Evolutionary conservation across 2,113 vertebrate species (phyloP), one percentile per base, ranked within the genome.

Genomic region (Nothocercus nigrocapillus): DNA sequence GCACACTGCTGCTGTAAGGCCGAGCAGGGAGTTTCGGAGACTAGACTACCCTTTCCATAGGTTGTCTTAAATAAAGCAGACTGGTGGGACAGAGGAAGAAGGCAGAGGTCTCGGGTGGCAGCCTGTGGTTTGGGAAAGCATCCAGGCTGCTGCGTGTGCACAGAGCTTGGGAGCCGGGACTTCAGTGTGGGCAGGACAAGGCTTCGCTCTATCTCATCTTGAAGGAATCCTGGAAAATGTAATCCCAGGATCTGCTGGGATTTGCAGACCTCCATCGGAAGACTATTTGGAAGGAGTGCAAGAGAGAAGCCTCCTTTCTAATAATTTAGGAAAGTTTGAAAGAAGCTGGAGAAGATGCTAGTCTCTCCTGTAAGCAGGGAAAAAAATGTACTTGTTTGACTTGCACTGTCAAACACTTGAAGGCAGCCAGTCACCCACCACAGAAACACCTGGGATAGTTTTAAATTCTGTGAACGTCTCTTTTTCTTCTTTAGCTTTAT

Each of bases 241-340:
- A 82, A 90, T 76, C 77, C 66, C 32, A 42, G 34, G 53, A 84
- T 82, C 83, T 90, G 25, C 80, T 90, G 93, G 67, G 93, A 94
- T 94, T 92, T 95, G 32, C 40, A 86, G 83, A 84, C 56, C 53
- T 92, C 58, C 58, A 83, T 7, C 74, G 89, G 90, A 95, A 96
- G 74, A 44, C 44, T 89, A 84, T 72, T 90, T 92, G 90, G 67
- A 96, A 90, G 62, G 34, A 40, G 5, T 9, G 45, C 53, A 92
- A 90, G 69, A 64, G 4, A 82, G 42, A 90, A 73, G n/a, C 16
- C 58, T 88, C 66, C 66, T 89, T 90, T 82, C 80, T 94, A 93
- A 27, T 49, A 90, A 90, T n/a, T 92, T 61, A 72, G 25, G 27
- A 24, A 88, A 95, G 68, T 58, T 21, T 58, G 66, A 58, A 94